These are phyloP conservation scores for Leucoma salicis DNA, from an alignment of 2,888 invertebrate species.

Conservation along the genomic window DNA sequence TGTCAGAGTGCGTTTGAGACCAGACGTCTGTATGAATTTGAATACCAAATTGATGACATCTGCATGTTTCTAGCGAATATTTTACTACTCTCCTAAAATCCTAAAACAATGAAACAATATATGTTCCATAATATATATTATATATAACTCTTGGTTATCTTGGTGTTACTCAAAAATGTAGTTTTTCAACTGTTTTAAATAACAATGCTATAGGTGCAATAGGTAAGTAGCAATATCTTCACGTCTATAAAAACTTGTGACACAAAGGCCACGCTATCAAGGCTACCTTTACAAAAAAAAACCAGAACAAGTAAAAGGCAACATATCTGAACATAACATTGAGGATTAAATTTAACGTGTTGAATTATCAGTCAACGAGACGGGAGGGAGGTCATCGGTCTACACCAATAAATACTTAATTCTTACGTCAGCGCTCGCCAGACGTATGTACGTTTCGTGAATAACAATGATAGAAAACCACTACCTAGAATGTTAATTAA, in stretches of 20 bases:
- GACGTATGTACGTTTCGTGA: conserved; percentile 70
- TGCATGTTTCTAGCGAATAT: conserved; percentile 65
- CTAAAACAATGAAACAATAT: conserved; percentile 51
- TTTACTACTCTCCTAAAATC: conserved; percentile 52
- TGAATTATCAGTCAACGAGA: conserved; percentile 44
- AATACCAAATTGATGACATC: conserved; percentile 79
- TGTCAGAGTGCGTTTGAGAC: conserved; percentile 74
- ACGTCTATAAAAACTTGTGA: conserved; percentile 18
- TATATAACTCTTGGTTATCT: no score
- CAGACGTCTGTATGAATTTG: conserved; percentile 70
- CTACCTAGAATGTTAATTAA: conserved; percentile 68
- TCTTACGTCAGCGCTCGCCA: conserved; percentile 69
- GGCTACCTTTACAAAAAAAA: conserved; percentile 18
- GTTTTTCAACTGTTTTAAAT: no score
- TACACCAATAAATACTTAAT: conserved; percentile 52
- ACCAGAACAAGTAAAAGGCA: conserved; percentile 19
- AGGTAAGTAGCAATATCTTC: conserved; percentile 20
- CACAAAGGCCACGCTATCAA: conserved; percentile 23
- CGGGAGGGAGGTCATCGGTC: conserved; percentile 73
- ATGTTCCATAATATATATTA: conserved; percentile 40
- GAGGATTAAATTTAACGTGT: conserved; percentile 20
- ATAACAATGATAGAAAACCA: conserved; percentile 68
- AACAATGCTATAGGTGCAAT: no score
- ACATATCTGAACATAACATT: conserved; percentile 17
- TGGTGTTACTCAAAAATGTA: no score